These are phyloP conservation scores for Ceratoteleas bidentatus DNA, from an alignment of 1,140 invertebrate species.

Conservation along the genomic window DNA sequence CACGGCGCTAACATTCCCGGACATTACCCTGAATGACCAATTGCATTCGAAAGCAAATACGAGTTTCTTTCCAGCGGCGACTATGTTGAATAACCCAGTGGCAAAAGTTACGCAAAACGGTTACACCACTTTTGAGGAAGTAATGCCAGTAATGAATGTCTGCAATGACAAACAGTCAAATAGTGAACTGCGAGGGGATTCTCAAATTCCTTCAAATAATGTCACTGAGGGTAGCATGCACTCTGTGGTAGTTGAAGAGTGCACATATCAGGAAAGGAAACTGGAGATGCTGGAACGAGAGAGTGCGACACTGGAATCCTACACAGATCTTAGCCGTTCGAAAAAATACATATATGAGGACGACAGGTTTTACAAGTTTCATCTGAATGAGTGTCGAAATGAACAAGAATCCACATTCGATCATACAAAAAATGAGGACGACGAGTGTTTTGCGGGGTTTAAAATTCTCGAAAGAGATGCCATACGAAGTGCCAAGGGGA, in stretches of 20 bases:
- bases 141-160: not conserved
- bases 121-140: too few species aligned
- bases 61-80: too few species aligned
- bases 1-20: conserved; percentile 26
- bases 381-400: conserved; percentile 88
- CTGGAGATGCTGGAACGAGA: conserved; percentile 80
- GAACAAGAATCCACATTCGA: conserved; percentile 73
- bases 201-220: too few species aligned
- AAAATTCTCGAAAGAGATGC: conserved; percentile 89
- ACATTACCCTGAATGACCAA: conserved; percentile 20
- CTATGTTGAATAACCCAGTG: too few species aligned
- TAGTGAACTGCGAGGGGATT: too few species aligned
- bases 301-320: conserved; percentile 59
- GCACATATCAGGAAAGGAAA: conserved; percentile 85
- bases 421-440: conserved; percentile 80
- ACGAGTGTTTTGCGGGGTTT: conserved; percentile 90
- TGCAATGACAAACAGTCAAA: not conserved
- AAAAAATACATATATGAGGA: conserved; percentile 84
- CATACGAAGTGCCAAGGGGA: conserved; percentile 94
- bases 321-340: conserved; percentile 76
- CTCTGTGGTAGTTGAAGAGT: conserved; percentile 83
- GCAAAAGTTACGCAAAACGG: too few species aligned
- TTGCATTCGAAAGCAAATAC: too few species aligned
- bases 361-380: conserved; percentile 91
- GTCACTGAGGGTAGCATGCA: too few species aligned